Conservation (phyloP, 2,888 invertebrate genomes). For the Eulithis testata region DNA sequence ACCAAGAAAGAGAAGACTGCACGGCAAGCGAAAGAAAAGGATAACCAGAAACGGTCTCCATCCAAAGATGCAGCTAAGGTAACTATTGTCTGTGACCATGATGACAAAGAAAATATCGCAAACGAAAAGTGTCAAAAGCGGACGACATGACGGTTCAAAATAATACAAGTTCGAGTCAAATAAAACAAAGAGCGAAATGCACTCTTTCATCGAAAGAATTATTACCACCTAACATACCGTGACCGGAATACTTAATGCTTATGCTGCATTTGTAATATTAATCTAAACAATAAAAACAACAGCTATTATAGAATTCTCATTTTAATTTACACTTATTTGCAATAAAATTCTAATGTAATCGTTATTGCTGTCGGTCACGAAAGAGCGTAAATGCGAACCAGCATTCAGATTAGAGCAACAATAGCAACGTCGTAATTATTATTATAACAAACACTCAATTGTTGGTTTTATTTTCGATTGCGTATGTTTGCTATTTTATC, state of each 20-base stretch:
- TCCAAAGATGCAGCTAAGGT: constrained; percentile 60
- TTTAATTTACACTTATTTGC: constrained; percentile 63
- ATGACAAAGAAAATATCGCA: constrained; percentile 26
- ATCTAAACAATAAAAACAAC: constrained; percentile 52
- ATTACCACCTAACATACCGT: constrained; percentile 45
- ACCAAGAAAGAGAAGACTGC: constrained; percentile 67
- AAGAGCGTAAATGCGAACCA: constrained; percentile 61
- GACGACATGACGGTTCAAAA: not conserved
- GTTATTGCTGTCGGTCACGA: constrained; percentile 72
- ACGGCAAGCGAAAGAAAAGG: constrained; percentile 68
- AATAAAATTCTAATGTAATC: constrained; percentile 67
- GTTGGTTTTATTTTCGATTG: constrained; percentile 53
- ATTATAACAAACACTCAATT: constrained; percentile 51
- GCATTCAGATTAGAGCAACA: constrained; percentile 54
- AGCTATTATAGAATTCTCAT: constrained; percentile 53
- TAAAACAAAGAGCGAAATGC: constrained; percentile 17
- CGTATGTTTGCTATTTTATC: constrained; percentile 22
- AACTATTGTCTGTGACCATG: constrained; percentile 51
- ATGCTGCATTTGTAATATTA: constrained; percentile 51
- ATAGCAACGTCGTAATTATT: constrained; percentile 61
- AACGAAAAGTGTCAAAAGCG: constrained; percentile 20
- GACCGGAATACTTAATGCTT: constrained; percentile 51
- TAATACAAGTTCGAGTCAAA: not conserved
- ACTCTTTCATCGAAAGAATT: constrained; percentile 13
- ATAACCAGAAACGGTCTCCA: constrained; percentile 60